These are phyloP conservation scores for Oreochromis mossambicus DNA, from an alignment of 2,797 vertebrate species.

Conservation along the genomic window DNA sequence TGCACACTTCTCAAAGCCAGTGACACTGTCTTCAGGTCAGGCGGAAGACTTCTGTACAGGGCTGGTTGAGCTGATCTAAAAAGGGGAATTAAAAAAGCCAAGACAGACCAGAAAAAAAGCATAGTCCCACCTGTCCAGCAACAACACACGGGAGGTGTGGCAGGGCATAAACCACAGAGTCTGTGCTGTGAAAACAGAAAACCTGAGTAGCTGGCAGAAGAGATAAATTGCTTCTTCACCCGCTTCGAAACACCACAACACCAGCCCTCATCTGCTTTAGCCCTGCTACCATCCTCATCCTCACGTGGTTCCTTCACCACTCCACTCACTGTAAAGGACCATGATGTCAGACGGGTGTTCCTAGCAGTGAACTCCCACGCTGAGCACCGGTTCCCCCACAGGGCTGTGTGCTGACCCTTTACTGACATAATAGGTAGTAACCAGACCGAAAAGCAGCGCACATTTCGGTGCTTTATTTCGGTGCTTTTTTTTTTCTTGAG, in stretches of 20 bases:
- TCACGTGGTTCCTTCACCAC: background rate
- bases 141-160: background rate
- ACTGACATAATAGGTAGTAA: no score
- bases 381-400: no score
- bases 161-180: background rate
- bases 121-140: background rate
- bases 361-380: no score
- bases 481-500: no score
- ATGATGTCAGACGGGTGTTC: no score
- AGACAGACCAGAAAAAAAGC: background rate
- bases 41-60: background rate
- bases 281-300: background rate
- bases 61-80: background rate
- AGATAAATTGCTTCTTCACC: background rate
- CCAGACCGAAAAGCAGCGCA: no score
- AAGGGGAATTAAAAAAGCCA: background rate
- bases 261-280: background rate
- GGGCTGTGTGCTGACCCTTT: no score
- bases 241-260: background rate
- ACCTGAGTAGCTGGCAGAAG: background rate
- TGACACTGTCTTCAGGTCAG: background rate
- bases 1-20: background rate
- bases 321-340: background rate
- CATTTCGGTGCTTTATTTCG: no score
- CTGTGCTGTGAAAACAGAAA: background rate